Evolutionary conservation across 2,797 vertebrate genomes (phyloP).

Genomic region (Smutsia gigantea): DNA sequence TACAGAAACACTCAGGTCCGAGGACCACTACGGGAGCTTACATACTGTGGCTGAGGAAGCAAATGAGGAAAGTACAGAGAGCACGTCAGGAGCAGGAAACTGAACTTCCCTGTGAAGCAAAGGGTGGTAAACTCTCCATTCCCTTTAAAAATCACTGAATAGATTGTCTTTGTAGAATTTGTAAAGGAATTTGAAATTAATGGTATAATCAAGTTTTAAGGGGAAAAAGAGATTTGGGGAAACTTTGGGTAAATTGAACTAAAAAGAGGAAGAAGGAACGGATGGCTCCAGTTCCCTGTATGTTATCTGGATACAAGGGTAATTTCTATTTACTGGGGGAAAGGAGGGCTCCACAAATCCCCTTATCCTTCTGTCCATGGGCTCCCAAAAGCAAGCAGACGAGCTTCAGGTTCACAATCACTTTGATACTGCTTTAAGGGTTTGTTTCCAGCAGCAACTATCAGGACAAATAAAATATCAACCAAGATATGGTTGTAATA

Average conservation of each 20-base stretch:
- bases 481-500: background rate
- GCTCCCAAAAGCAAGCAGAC: background rate
- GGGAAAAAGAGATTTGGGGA: background rate
- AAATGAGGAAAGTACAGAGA: background rate
- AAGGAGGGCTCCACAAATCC: background rate
- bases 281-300: background rate
- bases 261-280: background rate
- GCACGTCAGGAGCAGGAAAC: background rate
- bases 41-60: background rate
- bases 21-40: background rate
- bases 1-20: background rate
- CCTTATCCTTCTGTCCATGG: background rate
- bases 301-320: background rate
- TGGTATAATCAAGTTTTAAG: background rate
- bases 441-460: background rate
- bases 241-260: background rate
- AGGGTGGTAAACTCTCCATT: background rate
- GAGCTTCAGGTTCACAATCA: background rate
- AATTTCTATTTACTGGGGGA: background rate
- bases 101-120: background rate
- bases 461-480: slow-evolving; percentile 6
- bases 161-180: background rate
- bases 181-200: background rate
- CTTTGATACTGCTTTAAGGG: background rate
- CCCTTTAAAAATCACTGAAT: background rate